Conservation (phyloP, 2,113 vertebrate species). For the Chaetodon trifascialis region DNA sequence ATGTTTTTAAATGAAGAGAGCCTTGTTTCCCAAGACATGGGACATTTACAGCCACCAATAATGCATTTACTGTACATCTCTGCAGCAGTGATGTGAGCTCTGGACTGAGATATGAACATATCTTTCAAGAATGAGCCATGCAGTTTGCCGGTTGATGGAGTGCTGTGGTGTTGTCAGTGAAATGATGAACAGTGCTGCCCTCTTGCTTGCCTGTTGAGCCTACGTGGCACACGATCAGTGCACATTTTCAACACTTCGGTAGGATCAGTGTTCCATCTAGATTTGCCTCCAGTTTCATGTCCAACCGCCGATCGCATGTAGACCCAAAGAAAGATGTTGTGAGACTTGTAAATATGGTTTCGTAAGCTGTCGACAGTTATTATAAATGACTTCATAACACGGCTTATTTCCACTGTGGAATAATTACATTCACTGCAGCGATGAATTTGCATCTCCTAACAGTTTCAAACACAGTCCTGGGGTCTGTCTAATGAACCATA, state of each 20-base stretch:
- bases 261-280: no score
- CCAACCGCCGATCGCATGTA: not conserved
- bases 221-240: no score
- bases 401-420: not conserved
- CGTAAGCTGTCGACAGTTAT: not conserved
- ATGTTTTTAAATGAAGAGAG: no score
- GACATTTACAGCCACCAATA: no score
- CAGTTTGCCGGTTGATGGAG: no score
- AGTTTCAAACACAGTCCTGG: not conserved
- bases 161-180: rapidly evolving
- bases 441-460: conserved; percentile 19
- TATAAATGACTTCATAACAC: conserved; percentile 3
- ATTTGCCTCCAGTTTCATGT: not conserved
- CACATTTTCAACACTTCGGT: not conserved
- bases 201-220: not conserved
- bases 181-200: conserved; percentile 46
- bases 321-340: not conserved
- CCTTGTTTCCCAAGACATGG: no score
- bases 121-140: no score
- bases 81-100: no score
- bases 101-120: no score
- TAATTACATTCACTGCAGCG: conserved; percentile 14
- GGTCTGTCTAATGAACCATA: conserved; percentile 36
- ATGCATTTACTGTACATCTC: no score
- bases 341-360: not conserved